These are phyloP conservation scores for Neodiprion fabricii DNA, from an alignment of 1,140 invertebrate species.

Conservation along the genomic window DNA sequence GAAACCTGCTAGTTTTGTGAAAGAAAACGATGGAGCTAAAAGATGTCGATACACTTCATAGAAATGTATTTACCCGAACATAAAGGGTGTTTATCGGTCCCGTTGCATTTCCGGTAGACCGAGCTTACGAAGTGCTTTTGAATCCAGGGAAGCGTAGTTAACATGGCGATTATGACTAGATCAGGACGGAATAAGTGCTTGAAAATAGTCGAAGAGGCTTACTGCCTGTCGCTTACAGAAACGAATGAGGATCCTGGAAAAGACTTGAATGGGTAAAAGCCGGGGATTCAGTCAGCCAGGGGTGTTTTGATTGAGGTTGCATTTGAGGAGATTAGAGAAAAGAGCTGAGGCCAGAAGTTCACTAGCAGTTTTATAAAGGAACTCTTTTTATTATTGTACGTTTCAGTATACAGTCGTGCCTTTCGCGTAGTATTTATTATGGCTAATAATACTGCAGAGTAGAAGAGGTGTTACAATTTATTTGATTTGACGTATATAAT, in stretches of 20 bases:
- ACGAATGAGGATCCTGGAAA: neutral
- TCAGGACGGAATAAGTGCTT: too few species aligned
- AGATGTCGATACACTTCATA: too few species aligned
- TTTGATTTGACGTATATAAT: conserved; percentile 33
- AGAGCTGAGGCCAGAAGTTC: neutral
- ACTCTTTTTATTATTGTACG: conserved; percentile 7
- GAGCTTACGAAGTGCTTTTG: too few species aligned
- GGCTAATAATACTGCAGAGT: conserved; percentile 57
- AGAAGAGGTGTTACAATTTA: conserved; percentile 50
- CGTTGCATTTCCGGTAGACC: neutral
- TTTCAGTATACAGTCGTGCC: conserved; percentile 41
- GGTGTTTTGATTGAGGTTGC: neutral
- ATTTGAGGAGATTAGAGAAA: neutral
- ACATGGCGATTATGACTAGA: too few species aligned
- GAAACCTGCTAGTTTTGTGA: too few species aligned
- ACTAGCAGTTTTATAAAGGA: neutral
- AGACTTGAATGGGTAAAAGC: neutral
- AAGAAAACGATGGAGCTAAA: too few species aligned
- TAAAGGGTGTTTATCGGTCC: neutral
- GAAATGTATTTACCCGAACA: too few species aligned
- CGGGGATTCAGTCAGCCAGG: neutral
- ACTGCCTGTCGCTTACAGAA: neutral
- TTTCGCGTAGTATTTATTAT: conserved; percentile 24
- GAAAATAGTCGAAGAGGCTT: too few species aligned
- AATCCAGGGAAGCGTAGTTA: too few species aligned